Percentiles rank a stretch among this genome's conserved stretches.
Conservation (phyloP, 1,140 invertebrate genomes). For the Lasaia peninsularis region DNA sequence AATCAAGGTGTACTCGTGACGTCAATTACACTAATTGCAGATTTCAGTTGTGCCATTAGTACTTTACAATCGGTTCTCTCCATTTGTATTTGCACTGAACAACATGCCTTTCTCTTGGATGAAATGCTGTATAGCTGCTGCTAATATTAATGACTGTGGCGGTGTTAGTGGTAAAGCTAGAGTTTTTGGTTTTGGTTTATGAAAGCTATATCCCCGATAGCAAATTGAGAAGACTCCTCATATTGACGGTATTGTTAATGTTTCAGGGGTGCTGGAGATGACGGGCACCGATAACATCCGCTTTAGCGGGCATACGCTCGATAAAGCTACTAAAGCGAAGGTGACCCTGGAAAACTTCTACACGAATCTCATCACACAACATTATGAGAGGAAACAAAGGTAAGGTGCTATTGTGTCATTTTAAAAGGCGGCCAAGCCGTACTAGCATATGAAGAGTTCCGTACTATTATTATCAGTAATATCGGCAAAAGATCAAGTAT, state of each 20-base stretch:
- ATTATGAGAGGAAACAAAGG: constrained; percentile 97
- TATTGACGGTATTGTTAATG: constrained; percentile 19
- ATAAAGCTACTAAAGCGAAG: constrained; percentile 99
- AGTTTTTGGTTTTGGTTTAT: too few relatives aligned
- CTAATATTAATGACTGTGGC: constrained; percentile 17
- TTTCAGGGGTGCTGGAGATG: constrained; percentile 75
- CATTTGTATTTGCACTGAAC: background rate
- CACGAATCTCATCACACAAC: constrained; percentile 97
- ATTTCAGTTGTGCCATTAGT: constrained; percentile 15
- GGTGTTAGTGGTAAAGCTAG: too few relatives aligned
- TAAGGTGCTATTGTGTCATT: constrained; percentile 54
- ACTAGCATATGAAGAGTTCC: too few relatives aligned
- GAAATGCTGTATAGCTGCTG: background rate
- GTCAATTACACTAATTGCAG: constrained; percentile 19
- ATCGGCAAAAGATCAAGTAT: too few relatives aligned
- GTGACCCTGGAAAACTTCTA: constrained; percentile 99
- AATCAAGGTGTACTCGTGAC: constrained; percentile 20
- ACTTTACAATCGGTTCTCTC: constrained; percentile 8
- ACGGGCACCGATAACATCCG: constrained; percentile 87
- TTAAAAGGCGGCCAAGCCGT: too few relatives aligned
- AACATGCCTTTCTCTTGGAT: constrained; percentile 9
- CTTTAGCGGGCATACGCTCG: constrained; percentile 97
- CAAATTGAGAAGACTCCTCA: too few relatives aligned
- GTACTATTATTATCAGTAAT: too few relatives aligned
- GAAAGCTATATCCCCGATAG: too few relatives aligned